These are phyloP conservation scores for Rhynchomys soricoides DNA, from an alignment of 2,113 vertebrate genomes.

Conservation along the genomic window DNA sequence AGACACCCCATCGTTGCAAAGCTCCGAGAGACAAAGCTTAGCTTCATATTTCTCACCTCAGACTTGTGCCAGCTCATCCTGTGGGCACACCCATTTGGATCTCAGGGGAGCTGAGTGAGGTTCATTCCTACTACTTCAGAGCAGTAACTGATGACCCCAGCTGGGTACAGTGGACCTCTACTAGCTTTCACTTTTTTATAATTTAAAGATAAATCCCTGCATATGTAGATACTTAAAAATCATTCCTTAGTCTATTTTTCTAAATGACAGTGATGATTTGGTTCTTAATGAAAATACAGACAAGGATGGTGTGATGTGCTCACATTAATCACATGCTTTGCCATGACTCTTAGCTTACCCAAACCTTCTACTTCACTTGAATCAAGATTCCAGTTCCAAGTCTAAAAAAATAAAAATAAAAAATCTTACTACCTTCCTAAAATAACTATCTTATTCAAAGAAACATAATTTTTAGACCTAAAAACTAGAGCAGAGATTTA, in stretches of 20 bases:
- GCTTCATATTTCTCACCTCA: not conserved
- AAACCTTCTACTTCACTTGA: not conserved
- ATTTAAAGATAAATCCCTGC: not conserved
- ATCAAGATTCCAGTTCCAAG: not conserved
- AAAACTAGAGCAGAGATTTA: not conserved
- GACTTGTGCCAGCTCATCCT: not conserved
- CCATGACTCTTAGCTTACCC: not conserved
- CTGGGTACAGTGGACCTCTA: not conserved
- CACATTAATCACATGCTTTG: not conserved
- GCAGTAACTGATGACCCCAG: not conserved
- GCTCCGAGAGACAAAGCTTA: not conserved
- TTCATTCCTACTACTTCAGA: not conserved
- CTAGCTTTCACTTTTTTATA: not conserved
- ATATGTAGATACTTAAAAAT: not conserved
- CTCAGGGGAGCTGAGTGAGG: not conserved
- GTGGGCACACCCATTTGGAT: not conserved
- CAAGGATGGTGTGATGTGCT: not conserved
- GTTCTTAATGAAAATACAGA: not conserved
- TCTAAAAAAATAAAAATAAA: not conserved
- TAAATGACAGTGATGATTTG: not conserved
- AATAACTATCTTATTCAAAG: not conserved
- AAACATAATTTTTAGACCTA: not conserved
- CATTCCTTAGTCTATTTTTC: not conserved
- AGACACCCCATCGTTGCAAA: not conserved
- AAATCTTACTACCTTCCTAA: not conserved